Base-by-base conservation (phyloP, 1,140 invertebrate genomes). In the Cydia strobilella region DNA sequence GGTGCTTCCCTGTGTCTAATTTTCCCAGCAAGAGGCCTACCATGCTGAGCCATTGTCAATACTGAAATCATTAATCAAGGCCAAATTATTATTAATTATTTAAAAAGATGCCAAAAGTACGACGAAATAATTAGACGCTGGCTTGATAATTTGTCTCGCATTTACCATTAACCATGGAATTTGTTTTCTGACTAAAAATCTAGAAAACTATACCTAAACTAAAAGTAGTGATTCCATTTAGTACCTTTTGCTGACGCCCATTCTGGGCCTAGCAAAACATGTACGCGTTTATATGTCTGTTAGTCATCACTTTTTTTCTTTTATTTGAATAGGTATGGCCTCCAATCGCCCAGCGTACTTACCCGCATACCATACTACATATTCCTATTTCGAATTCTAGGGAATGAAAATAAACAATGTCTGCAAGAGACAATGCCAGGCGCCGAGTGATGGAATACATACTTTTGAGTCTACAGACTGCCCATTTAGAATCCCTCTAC, bases 21-120 rank as follows among this genome's bases (percentile, higher is more conserved):
- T 86, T 84, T 77, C 89, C 23, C 87, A 90, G 88, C 87, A 76
- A 83, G 89, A 78, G 76, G 74, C 79, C 78, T 74, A 59, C 82
- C 90, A 79, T 81, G 90, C 90, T 90, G 90, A 5, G 88, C 84
- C 76, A 83, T 92, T 90, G 86, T 90, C 86, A 86, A 83, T 82
- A 72, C 75, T 65, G 76, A 77, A 48, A 65, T 82, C 89, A 92
- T 92, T 88, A 92, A 92, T 92, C 90, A 89, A 83, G 75, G 74
- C 80, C 84, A 83, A 84, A 87, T 87, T 82, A 86, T 77, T 51
- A 72, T 76, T 69, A 69, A 71, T 66, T 73, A 23, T 39, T 25
- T 13, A 3, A 63, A 63, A 25, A 27, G 13, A 27, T 25, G 62
- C 62, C 62, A 25, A 63, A 63, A 9, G n/a, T 59, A n/a, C 25